A percentile compares a stretch with the other conserved stretches of the same genome.
Conservation (phyloP, 2,113 vertebrate genomes). For the Chiloscyllium plagiosum region DNA sequence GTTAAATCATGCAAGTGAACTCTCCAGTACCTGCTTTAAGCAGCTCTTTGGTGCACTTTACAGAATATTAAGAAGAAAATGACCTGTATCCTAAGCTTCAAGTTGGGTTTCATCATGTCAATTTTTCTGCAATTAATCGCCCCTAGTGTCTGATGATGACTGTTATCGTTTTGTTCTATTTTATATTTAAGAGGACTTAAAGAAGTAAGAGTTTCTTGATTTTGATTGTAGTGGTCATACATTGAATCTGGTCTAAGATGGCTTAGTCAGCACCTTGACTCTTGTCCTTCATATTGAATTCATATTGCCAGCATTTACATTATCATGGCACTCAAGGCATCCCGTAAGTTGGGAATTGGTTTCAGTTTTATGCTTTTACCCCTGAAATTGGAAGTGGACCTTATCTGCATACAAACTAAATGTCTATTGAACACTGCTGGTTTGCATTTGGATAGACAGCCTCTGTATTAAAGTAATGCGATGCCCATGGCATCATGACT, state of each 20-base stretch:
- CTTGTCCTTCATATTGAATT: background rate
- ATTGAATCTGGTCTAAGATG: background rate
- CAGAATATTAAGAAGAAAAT: background rate
- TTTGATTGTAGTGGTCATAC: background rate
- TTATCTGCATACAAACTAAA: background rate
- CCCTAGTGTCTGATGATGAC: background rate
- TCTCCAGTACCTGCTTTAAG: background rate
- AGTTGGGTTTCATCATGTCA: background rate
- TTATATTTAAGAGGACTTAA: background rate
- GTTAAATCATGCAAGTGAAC: slow-evolving; percentile 74
- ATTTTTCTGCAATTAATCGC: background rate
- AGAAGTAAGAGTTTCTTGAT: background rate
- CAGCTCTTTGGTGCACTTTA: background rate
- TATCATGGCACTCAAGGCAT: background rate
- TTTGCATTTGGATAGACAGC: background rate
- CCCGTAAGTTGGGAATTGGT: background rate
- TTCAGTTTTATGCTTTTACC: background rate
- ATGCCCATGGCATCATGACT: background rate
- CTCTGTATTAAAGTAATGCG: background rate
- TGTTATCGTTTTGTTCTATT: background rate
- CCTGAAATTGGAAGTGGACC: background rate
- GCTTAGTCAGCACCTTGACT: background rate
- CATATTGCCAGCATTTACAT: background rate
- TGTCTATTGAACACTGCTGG: background rate
- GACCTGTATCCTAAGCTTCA: background rate